phyloP scores from a whole-genome alignment of 2,888 invertebrate genomes.

The Tryphoninae sp. region DNA sequence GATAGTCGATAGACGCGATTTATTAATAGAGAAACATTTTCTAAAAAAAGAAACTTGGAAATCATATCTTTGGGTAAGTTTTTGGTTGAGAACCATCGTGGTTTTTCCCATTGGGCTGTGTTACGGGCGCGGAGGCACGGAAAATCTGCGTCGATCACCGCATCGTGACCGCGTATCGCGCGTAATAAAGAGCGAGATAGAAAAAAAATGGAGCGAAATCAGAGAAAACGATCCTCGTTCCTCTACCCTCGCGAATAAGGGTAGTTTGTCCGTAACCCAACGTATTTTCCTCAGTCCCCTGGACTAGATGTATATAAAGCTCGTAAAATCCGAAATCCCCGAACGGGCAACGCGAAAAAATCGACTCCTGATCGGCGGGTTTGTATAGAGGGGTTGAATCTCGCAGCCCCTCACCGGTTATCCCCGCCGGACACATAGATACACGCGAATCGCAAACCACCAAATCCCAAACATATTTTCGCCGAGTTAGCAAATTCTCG shows the following conservation, averaged over 20 bases:
- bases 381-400: slow-evolving; percentile 6
- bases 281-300: slow-evolving; percentile 46
- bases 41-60: neutral
- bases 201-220: slow-evolving; percentile 15
- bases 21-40: neutral
- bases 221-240: neutral
- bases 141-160: slow-evolving; percentile 52
- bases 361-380: slow-evolving; percentile 55
- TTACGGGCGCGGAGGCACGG: slow-evolving; percentile 25
- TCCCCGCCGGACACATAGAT: slow-evolving; percentile 63
- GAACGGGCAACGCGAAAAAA: slow-evolving; percentile 65
- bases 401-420: slow-evolving; percentile 33
- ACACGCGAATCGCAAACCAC: slow-evolving; percentile 29
- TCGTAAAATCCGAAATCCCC: slow-evolving; percentile 76
- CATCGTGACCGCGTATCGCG: slow-evolving; percentile 39
- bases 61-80: neutral
- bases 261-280: slow-evolving; percentile 18
- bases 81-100: neutral
- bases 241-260: slow-evolving; percentile 37
- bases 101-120: slow-evolving; percentile 17
- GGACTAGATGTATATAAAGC: slow-evolving; percentile 65
- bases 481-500: slow-evolving; percentile 79
- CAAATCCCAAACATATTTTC: slow-evolving; percentile 80
- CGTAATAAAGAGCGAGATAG: slow-evolving; percentile 28
- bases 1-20: neutral